Base-by-base conservation (phyloP, 2,797 vertebrate genomes). In the Mormyrus hasselquistii region DNA sequence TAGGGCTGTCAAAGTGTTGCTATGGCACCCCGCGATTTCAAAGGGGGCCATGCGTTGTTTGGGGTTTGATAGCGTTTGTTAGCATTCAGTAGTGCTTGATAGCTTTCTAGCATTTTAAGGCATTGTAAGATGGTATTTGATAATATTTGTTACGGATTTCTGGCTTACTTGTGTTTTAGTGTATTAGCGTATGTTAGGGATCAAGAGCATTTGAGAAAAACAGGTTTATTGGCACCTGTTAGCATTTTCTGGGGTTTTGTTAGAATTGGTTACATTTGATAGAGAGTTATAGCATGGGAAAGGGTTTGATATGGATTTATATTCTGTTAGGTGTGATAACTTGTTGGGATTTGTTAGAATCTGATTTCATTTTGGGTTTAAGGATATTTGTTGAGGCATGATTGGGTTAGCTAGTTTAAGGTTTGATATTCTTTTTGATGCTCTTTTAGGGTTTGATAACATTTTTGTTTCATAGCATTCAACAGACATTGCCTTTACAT, bases 1-100 rank as follows among this genome's bases (percentile, higher is more conserved):
- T 69, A n/a, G 12, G 22, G 14, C 88, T 90, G 82, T 84, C 57
- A 34, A 90, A 86, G 89, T 87, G 85, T 87, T 69, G 89, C 76
- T 76, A 76, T 76, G 69, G 34, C 29, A 76, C 12, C 34, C 69
- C 69, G 4, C 34, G 50, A 84, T 87, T 83, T 47, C 8, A 50
- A 50, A 83, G 41, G 47, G 10, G 47, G 76, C 3, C 5, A 25
- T 16, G 47, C 6, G 14, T 89, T 88, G 50, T 41, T 0, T 65
- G 5, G 59, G 7, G 7, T 65, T 8, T 25, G 22, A 25, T 65
- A 47, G 16, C 19, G 6, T 47, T 8, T n/a, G 41, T n/a, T 82
- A 22, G 76, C 41, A 47, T 82, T 47, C n/a, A 0, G 3, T 44
- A 82, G 41, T 47, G 41, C 41, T 47, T 82, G 16, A 82, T 44